Conservation (phyloP, 2,888 invertebrate genomes). For the Osedax frankpressi region DNA sequence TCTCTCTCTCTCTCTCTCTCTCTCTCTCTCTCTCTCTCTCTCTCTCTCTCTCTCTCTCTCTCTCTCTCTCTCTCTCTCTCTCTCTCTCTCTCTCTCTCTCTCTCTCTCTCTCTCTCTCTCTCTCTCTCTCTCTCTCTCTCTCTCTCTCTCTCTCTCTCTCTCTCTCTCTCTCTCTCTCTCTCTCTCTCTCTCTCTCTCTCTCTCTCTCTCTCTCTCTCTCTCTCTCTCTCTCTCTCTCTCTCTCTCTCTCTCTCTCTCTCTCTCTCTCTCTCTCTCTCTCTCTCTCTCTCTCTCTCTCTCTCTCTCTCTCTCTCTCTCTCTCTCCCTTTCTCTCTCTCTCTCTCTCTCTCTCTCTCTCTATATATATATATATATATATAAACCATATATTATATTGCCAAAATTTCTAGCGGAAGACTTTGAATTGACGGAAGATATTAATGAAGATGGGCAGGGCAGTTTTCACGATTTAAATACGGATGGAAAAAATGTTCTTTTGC, state of each 20-base stretch:
- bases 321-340: not conserved
- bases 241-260: not conserved
- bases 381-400: no score
- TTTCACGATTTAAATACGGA: no score
- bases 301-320: not conserved
- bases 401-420: no score
- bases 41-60: conserved; percentile 1
- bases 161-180: not conserved
- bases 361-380: no score
- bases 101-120: not conserved
- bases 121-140: not conserved
- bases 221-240: not conserved
- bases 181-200: conserved; percentile 7
- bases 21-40: not conserved
- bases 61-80: not conserved
- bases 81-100: not conserved
- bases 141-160: not conserved
- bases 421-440: no score
- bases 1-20: not conserved
- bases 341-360: no score
- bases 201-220: conserved; percentile 7
- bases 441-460: no score
- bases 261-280: not conserved
- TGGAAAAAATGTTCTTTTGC: no score
- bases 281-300: not conserved